Conservation (phyloP, 1,140 invertebrate species). For the Octopus bimaculoides region DNA sequence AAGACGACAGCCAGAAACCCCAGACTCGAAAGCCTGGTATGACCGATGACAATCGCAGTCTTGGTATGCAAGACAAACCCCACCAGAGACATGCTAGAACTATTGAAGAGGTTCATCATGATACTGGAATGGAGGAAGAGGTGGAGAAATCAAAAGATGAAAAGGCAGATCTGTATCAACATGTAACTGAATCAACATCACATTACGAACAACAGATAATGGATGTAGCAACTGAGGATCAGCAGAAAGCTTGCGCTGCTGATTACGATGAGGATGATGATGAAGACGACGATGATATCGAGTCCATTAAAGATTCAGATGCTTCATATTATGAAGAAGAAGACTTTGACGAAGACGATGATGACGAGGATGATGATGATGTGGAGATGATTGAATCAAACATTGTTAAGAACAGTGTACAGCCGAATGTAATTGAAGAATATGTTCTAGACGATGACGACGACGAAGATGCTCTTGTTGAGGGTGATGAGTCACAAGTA, state of each 20-base stretch:
- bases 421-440: conserved; percentile 19
- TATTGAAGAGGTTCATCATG: conserved; percentile 60
- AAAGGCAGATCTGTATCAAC: conserved; percentile 74
- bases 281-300: conserved; percentile 3
- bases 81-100: conserved; percentile 62
- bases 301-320: conserved; percentile 9
- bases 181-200: conserved; percentile 77
- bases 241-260: conserved; percentile 69
- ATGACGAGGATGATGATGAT: conserved; percentile 26
- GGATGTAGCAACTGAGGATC: conserved; percentile 70
- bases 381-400: conserved; percentile 1
- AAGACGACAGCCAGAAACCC: conserved; percentile 17
- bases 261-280: conserved; percentile 37
- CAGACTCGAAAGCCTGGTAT: conserved; percentile 62
- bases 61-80: conserved; percentile 65
- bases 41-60: conserved; percentile 64
- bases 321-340: conserved; percentile 22
- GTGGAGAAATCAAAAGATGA: conserved; percentile 18
- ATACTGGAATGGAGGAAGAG: conserved; percentile 15
- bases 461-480: conserved; percentile 24
- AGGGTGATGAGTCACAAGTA: conserved; percentile 51
- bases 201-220: conserved; percentile 60
- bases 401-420: background rate
- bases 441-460: conserved; percentile 28
- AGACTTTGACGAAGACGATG: conserved; percentile 25